Conservation (phyloP, 2,797 vertebrate genomes). For the Neosilurus mollespiculum region DNA sequence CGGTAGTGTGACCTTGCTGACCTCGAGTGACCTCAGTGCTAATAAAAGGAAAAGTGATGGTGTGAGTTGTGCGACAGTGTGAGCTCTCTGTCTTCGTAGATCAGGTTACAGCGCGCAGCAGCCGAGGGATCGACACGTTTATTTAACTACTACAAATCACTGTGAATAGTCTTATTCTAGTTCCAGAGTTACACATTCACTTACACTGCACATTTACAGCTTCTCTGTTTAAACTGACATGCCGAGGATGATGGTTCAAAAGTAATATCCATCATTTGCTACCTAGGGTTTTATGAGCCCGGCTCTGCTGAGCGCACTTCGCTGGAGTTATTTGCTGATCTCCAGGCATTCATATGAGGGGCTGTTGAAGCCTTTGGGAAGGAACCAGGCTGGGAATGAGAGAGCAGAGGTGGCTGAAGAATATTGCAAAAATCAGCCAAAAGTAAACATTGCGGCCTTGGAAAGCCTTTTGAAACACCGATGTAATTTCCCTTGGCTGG, state of each 20-base stretch:
- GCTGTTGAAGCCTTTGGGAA: slow-evolving; percentile 21
- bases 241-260: slow-evolving; percentile 16
- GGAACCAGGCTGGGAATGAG: slow-evolving; percentile 12
- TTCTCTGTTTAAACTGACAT: slow-evolving; percentile 24
- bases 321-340: slow-evolving; percentile 9
- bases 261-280: slow-evolving; percentile 37
- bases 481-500: slow-evolving; percentile 51
- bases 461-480: slow-evolving; percentile 41
- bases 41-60: slow-evolving; percentile 63
- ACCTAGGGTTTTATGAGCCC: slow-evolving; percentile 41
- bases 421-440: slow-evolving; percentile 37
- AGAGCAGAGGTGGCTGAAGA: slow-evolving; percentile 29
- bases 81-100: slow-evolving; percentile 34
- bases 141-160: slow-evolving; percentile 50
- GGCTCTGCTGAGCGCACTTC: background rate
- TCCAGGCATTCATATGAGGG: slow-evolving; percentile 21
- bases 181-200: background rate
- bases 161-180: slow-evolving; percentile 10
- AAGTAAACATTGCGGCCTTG: slow-evolving; percentile 38
- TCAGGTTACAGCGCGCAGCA: slow-evolving; percentile 59
- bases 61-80: slow-evolving; percentile 49
- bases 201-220: slow-evolving; percentile 6
- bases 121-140: slow-evolving; percentile 43
- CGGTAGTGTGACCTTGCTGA: slow-evolving; percentile 58
- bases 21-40: slow-evolving; percentile 61